Evolutionary conservation across 2,797 vertebrate genomes (phyloP).

Genomic region (Xerus rutilus): DNA sequence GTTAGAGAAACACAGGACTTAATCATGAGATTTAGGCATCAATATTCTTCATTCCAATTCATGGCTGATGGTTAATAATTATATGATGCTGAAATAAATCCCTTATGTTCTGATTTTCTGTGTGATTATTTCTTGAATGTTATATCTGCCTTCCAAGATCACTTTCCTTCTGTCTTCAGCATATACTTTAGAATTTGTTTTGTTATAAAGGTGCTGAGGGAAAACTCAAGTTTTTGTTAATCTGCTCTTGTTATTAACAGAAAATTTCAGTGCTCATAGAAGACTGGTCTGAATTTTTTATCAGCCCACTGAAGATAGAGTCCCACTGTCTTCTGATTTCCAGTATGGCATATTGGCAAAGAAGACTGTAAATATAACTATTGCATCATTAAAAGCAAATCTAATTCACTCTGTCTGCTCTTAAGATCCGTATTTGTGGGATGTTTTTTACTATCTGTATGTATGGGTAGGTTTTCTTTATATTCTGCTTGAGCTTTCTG

Average conservation of each 20-base stretch:
- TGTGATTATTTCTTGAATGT: background rate
- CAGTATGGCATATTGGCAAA: too few species aligned
- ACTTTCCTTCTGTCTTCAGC: background rate
- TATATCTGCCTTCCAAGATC: background rate
- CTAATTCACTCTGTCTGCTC: background rate
- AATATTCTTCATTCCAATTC: background rate
- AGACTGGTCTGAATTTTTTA: background rate
- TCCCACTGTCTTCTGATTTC: background rate
- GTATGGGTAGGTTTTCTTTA: background rate
- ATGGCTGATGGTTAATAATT: background rate
- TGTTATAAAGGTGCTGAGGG: background rate
- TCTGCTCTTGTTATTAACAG: background rate
- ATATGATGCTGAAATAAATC: background rate
- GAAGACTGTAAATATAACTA: background rate
- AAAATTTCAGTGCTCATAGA: background rate
- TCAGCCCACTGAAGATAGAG: background rate
- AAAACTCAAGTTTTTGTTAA: background rate
- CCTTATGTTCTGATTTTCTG: background rate
- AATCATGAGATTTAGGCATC: background rate
- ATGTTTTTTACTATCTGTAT: background rate
- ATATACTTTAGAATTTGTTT: slow-evolving; percentile 22
- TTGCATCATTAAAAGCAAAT: background rate
- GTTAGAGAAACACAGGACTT: background rate
- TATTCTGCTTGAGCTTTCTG: background rate
- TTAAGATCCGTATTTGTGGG: background rate